phyloP scores from a whole-genome alignment of 2,113 vertebrate genomes.

The Seriola aureovittata region DNA sequence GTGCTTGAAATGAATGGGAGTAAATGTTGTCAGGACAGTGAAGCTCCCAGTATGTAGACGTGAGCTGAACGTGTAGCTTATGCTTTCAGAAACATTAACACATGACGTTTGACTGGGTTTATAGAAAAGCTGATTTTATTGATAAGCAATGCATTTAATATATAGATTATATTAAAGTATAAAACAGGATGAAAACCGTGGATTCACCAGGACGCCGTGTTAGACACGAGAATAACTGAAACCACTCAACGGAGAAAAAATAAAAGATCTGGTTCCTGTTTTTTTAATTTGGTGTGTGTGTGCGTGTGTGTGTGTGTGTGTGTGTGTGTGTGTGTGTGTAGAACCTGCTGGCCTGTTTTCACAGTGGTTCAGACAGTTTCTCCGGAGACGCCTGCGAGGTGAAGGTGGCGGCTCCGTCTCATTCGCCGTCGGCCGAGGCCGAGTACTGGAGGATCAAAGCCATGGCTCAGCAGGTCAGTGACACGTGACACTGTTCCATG shows the following conservation, averaged over 20 bases:
- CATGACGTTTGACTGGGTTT: neutral
- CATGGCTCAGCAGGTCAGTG: slow-evolving; percentile 96
- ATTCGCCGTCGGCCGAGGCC: slow-evolving; percentile 92
- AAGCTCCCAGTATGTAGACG: too few relatives aligned
- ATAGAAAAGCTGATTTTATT: slow-evolving; percentile 43
- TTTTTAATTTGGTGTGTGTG: too few relatives aligned
- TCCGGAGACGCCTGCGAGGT: slow-evolving; percentile 97
- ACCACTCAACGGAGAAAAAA: too few relatives aligned
- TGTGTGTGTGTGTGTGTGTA: slow-evolving; percentile 68
- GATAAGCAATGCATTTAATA: neutral
- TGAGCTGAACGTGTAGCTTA: slow-evolving; percentile 24
- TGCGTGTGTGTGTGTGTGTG: neutral
- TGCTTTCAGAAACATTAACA: slow-evolving; percentile 21
- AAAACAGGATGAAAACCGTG: too few relatives aligned
- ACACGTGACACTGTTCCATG: too few relatives aligned
- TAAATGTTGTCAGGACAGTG: neutral
- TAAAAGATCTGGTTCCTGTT: too few relatives aligned
- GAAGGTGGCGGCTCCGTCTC: slow-evolving; percentile 94
- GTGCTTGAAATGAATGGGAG: too few relatives aligned
- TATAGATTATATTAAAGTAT: neutral
- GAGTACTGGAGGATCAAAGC: slow-evolving; percentile 98
- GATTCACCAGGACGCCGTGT: too few relatives aligned
- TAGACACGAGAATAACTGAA: too few relatives aligned
- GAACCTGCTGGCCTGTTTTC: slow-evolving; percentile 97
- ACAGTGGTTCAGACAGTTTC: slow-evolving; percentile 93